Conservation (phyloP, 1,140 invertebrate genomes). For the Papilio glaucus region DNA sequence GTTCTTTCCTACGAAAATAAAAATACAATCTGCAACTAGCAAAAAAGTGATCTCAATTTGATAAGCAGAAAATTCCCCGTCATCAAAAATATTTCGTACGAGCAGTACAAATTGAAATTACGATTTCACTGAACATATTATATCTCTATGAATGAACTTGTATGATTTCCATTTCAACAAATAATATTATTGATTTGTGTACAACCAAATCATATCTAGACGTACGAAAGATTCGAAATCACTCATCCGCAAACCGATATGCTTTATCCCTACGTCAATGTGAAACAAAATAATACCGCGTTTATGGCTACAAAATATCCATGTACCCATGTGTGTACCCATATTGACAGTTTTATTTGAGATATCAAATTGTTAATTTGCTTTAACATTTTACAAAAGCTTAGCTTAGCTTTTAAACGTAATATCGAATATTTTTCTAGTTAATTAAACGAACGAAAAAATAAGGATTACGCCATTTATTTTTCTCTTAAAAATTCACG, state of each 20-base stretch:
- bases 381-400: not conserved
- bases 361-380: not conserved
- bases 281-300: constrained; percentile 46
- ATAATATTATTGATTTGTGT: constrained; percentile 52
- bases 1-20: no score
- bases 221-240: constrained; percentile 54
- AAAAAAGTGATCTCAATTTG: not conserved
- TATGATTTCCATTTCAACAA: constrained; percentile 64
- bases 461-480: no score
- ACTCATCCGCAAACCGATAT: constrained; percentile 68
- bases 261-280: constrained; percentile 62
- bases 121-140: constrained; percentile 61
- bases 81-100: not conserved
- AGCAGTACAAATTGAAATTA: not conserved
- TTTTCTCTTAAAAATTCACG: no score
- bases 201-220: constrained; percentile 51
- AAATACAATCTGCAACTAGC: no score
- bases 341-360: not conserved
- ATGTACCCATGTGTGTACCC: constrained; percentile 45
- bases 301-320: constrained; percentile 38
- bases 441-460: not conserved
- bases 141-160: constrained; percentile 62
- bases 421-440: not conserved
- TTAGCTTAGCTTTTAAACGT: not conserved
- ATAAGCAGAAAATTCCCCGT: not conserved